phyloP scores from a whole-genome alignment of 2,888 invertebrate species.

The Trissonchulus sp. region DNA sequence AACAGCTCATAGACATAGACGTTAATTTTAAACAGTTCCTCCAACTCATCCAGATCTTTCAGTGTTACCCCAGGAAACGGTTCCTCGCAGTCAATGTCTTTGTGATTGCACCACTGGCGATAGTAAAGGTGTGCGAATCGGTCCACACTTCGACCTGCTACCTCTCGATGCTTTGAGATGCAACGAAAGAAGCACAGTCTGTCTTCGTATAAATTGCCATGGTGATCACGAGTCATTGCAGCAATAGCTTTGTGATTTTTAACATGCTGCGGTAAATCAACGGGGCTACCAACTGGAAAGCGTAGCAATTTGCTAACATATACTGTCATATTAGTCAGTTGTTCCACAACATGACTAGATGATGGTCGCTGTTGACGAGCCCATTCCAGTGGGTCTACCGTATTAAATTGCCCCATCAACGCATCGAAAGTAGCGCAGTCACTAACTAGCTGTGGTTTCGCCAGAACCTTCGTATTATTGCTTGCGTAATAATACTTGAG shows the following conservation, averaged over 20 bases:
- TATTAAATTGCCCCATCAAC: background rate
- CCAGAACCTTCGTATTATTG: background rate
- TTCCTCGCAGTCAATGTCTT: no score
- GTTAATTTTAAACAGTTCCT: no score
- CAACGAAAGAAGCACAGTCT: background rate
- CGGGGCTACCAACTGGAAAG: conserved; percentile 5
- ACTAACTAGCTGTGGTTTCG: background rate
- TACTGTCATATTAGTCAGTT: background rate
- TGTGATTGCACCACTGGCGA: no score
- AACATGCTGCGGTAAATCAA: background rate
- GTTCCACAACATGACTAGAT: background rate
- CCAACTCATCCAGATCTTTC: no score
- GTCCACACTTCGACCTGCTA: no score
- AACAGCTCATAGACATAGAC: no score
- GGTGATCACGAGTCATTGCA: background rate
- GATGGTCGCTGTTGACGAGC: conserved; percentile 17
- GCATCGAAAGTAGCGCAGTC: background rate
- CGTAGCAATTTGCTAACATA: background rate
- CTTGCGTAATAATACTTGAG: background rate
- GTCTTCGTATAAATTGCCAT: conserved; percentile 8
- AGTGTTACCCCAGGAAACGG: no score
- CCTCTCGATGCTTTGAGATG: background rate
- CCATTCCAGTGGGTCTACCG: background rate
- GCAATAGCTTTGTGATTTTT: background rate
- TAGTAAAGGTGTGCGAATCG: no score